These are phyloP conservation scores for Cyclophora punctaria DNA, from an alignment of 2,888 invertebrate species.

Conservation along the genomic window DNA sequence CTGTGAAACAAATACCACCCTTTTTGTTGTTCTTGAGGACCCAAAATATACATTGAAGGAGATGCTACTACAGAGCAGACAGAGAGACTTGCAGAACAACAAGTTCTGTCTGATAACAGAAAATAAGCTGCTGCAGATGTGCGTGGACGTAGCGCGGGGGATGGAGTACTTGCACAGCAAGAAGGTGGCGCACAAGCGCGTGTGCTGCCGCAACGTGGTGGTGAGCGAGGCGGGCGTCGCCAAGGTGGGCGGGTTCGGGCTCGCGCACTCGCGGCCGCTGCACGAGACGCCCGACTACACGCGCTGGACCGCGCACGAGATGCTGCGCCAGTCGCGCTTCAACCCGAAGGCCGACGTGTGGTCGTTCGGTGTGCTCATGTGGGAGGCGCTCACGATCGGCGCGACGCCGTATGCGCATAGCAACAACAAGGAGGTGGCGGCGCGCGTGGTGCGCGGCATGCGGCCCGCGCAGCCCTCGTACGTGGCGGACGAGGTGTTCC, in stretches of 20 bases:
- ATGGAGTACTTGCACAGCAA: slow-evolving; percentile 81
- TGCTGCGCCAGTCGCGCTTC: slow-evolving; percentile 79
- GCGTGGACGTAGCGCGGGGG: slow-evolving; percentile 80
- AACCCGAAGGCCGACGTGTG: slow-evolving; percentile 86
- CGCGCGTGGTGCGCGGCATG: slow-evolving; percentile 80
- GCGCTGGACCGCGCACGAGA: slow-evolving; percentile 87
- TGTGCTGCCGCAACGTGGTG: slow-evolving; percentile 83
- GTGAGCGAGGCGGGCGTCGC: slow-evolving; percentile 78
- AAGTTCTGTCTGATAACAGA: slow-evolving; percentile 78
- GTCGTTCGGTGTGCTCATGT: slow-evolving; percentile 87
- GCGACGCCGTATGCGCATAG: slow-evolving; percentile 85
- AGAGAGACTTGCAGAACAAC: slow-evolving; percentile 65
- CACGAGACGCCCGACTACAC: slow-evolving; percentile 82
- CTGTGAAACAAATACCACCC: slow-evolving; percentile 83
- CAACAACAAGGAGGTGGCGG: slow-evolving; percentile 78
- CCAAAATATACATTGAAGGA: slow-evolving; percentile 81
- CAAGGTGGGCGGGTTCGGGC: slow-evolving; percentile 85
- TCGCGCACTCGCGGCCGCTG: slow-evolving; percentile 78
- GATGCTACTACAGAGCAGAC: slow-evolving; percentile 77
- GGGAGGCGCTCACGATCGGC: slow-evolving; percentile 87
- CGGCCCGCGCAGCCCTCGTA: slow-evolving; percentile 84
- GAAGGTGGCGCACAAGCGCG: slow-evolving; percentile 82
- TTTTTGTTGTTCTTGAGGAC: slow-evolving; percentile 84
- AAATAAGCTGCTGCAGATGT: slow-evolving; percentile 77
- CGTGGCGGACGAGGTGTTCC: slow-evolving; percentile 86